Percentiles rank a stretch among this genome's conserved stretches.
Evolutionary conservation across 2,888 invertebrate genomes (phyloP).

Genomic region (Dugesia japonica): DNA sequence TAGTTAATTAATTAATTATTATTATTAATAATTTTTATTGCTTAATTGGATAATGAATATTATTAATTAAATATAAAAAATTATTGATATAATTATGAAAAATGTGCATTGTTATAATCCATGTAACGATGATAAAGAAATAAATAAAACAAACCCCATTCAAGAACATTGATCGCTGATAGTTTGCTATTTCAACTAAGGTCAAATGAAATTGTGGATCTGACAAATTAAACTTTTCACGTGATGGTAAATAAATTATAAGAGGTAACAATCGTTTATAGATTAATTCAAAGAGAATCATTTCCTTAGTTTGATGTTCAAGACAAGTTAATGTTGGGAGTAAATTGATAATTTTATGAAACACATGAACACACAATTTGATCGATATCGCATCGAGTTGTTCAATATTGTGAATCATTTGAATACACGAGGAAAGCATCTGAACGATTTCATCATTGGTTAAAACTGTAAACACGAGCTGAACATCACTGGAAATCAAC

Average conservation of each 20-base stretch:
- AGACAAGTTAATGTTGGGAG: neutral
- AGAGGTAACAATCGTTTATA: slow-evolving; percentile 1
- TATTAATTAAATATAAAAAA: no score
- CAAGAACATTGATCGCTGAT: neutral
- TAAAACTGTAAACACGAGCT: neutral
- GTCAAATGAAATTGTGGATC: neutral
- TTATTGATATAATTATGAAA: no score
- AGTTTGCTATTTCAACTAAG: neutral
- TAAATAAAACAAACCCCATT: neutral
- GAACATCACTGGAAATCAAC: neutral
- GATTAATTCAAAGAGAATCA: neutral
- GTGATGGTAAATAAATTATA: neutral
- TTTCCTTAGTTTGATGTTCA: neutral
- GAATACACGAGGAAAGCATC: neutral
- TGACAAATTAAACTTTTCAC: neutral
- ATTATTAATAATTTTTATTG: no score
- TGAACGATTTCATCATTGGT: neutral
- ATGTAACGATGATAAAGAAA: no score
- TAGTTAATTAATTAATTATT: no score
- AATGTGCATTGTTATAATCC: no score
- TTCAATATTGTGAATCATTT: neutral
- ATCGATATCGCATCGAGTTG: neutral
- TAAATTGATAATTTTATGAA: neutral
- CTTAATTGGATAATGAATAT: no score
- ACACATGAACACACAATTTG: neutral